Percentiles rank a stretch among this genome's conserved stretches.
phyloP scores from a whole-genome alignment of 2,797 vertebrate species.

The Sternarchorhynchus goeldii region DNA sequence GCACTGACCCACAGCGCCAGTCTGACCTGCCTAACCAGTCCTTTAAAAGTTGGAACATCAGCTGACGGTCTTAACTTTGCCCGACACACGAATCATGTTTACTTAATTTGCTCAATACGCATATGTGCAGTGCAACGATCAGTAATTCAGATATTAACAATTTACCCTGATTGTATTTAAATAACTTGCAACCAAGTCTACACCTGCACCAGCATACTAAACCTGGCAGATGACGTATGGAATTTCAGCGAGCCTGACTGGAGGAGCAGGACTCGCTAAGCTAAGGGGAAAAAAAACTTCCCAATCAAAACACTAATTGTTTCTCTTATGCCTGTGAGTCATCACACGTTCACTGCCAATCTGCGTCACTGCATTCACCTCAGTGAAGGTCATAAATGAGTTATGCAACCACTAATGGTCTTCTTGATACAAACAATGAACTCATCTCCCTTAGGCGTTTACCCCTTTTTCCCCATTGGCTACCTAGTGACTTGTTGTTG shows the following conservation, averaged over 20 bases:
- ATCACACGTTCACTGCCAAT: conserved; percentile 15
- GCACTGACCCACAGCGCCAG: conserved; percentile 34
- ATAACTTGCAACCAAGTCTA: not conserved
- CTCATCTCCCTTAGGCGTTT: conserved; percentile 19
- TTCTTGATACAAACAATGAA: conserved; percentile 26
- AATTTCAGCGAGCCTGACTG: conserved; percentile 34
- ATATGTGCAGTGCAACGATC: conserved; percentile 10
- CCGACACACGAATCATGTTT: not conserved
- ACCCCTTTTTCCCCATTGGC: not conserved
- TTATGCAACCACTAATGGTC: conserved; percentile 1
- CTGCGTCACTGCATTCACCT: conserved; percentile 36
- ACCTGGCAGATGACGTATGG: not conserved
- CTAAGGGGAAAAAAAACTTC: conserved; percentile 25
- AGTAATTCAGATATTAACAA: not conserved
- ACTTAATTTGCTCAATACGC: conserved; percentile 31
- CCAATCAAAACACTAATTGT: conserved; percentile 42
- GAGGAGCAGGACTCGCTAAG: conserved; percentile 35
- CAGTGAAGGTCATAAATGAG: conserved; percentile 34
- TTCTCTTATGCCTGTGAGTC: conserved; percentile 25
- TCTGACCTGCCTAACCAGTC: conserved; percentile 48
- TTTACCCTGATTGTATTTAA: not conserved
- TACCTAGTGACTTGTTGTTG: not conserved
- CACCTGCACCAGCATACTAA: not conserved
- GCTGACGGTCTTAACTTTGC: not conserved
- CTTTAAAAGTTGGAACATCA: not conserved